Base-by-base conservation (phyloP, 2,888 invertebrate species). In the Galerucella nymphaeae region DNA sequence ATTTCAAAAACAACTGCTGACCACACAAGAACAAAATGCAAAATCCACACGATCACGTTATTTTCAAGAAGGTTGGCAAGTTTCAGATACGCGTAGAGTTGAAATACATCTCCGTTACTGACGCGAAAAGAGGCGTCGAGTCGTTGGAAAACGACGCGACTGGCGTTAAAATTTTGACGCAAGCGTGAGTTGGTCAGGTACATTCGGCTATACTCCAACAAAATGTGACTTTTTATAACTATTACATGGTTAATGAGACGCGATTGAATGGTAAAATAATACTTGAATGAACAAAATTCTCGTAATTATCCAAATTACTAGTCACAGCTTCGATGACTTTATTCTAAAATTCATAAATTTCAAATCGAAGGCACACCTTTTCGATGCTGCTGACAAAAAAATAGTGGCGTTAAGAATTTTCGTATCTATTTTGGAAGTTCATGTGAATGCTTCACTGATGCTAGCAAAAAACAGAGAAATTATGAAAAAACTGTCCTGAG, bases 131-230 rank as follows among this genome's bases (percentile, higher is more conserved):
- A 45, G 57, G 66, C 73, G 73, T 66, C 73, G 63, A 57, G 73
- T 70, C 73, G 73, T 61, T 58, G 57, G 38, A 48, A 53, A 58
- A 50, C 72, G 72, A 64, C 58, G 72, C 62, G 62, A 67, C 71
- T 50, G 41, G 58, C 64, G 58, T 58, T 64, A 64, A 9, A 62
- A 62, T 66, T 38, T 65, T 61, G 68, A 73, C 75, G 75, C 75
- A 75, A 72, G 75, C 73, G 73, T 75, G 69, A 55, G 74, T 30
- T 70, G 63, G 66, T 72, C 75, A 75, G 73, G 71, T 73, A 69
- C 53, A 62, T 30, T 38, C 55, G 42, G 66, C 18, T 62, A 16
- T 68, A 68, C 38, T 53, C 38, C 30, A 30, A 45, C 20, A 55
- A 48, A 69, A 69, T 62, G 62, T 62, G 55, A 69, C 11, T 66